Base-by-base conservation (phyloP, 1,140 invertebrate genomes). In the Camponotus pennsylvanicus region DNA sequence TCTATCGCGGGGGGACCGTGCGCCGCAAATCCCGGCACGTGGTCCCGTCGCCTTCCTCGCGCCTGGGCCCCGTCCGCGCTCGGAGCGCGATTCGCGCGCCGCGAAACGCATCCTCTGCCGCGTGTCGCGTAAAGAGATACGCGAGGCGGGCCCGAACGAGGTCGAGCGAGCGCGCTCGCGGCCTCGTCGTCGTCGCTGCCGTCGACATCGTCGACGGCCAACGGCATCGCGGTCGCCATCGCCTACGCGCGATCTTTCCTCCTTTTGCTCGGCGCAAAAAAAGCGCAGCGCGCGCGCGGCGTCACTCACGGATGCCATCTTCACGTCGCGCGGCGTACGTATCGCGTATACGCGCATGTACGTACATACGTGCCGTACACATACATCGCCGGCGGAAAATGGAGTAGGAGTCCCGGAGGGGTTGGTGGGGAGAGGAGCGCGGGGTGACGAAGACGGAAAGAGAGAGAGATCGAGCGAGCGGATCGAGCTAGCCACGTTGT, bases 241-340 rank as follows among this genome's bases (percentile, higher is more conserved):
- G 77, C 52, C 84, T 85, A 85, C 67, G 86, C 11, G 55, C 61
- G 42, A 76, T 87, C 78, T 87, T 70, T 90, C 66, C 88, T 70
- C 57, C 63, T 42, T 59, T 59, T 63, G 55, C 32, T 9, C n/a
- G 52, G 78, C 69, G 87, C 67, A 91, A 90, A 91, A 93, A 91
- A 89, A 88, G 85, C 78, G 77, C 76, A 73, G 88, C 90, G 79
- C 79, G 79, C 79, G 79, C 79, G 90, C 93, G 93, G 94, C 94
- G 94, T 95, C 94, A 92, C 90, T 93, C 89, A 86, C 85, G 93
- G 93, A 93, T 94, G 94, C 94, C 94, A 94, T 94, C 89, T 95
- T 94, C 93, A 92, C 93, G 89, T 40, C 40, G 57, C 92, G 92
- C 90, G 55, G 45, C 37, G n/a, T 55, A n/a, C 61, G 18, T 34